Percentiles rank a stretch among this genome's conserved stretches.
phyloP scores from a whole-genome alignment of 1,140 invertebrate species.

The Drosophila repletoides region DNA sequence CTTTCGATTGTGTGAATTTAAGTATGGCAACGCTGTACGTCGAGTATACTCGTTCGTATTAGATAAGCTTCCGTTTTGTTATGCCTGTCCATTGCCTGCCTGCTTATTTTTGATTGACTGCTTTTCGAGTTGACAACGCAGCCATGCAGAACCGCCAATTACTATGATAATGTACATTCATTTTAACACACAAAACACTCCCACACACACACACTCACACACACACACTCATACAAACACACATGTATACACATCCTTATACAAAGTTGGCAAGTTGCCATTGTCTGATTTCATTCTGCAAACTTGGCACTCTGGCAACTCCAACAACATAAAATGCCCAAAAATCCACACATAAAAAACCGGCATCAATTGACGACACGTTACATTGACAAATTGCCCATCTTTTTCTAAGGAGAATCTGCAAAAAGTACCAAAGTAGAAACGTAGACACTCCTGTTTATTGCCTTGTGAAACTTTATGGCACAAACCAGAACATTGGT shows the following conservation, averaged over 20 bases:
- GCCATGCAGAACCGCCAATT: slow-evolving; percentile 40
- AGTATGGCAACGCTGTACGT: slow-evolving; percentile 17
- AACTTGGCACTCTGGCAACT: slow-evolving; percentile 43
- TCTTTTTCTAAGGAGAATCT: slow-evolving; percentile 4
- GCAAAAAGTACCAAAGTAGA: slow-evolving; percentile 16
- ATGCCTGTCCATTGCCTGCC: slow-evolving; percentile 40
- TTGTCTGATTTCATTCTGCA: slow-evolving; percentile 62
- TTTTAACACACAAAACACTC: slow-evolving; percentile 20
- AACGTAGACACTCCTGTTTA: slow-evolving; percentile 21
- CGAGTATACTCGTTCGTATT: no score
- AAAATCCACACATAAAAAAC: slow-evolving; percentile 45
- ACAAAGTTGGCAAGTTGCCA: slow-evolving; percentile 50
- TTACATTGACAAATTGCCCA: slow-evolving; percentile 76
- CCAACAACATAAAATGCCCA: slow-evolving; percentile 24
- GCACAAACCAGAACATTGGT: background rate
- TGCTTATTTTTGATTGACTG: slow-evolving; percentile 70
- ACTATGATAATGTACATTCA: slow-evolving; percentile 41
- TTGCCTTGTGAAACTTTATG: slow-evolving; percentile 10
- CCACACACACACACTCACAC: background rate
- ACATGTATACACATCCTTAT: no score
- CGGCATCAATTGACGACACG: slow-evolving; percentile 70
- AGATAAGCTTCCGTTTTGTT: slow-evolving; percentile 72
- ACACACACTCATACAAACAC: background rate
- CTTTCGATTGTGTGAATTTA: slow-evolving; percentile 12
- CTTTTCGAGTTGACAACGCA: slow-evolving; percentile 46